phyloP scores from a whole-genome alignment of 2,797 vertebrate species.

The Aratinga solstitialis region DNA sequence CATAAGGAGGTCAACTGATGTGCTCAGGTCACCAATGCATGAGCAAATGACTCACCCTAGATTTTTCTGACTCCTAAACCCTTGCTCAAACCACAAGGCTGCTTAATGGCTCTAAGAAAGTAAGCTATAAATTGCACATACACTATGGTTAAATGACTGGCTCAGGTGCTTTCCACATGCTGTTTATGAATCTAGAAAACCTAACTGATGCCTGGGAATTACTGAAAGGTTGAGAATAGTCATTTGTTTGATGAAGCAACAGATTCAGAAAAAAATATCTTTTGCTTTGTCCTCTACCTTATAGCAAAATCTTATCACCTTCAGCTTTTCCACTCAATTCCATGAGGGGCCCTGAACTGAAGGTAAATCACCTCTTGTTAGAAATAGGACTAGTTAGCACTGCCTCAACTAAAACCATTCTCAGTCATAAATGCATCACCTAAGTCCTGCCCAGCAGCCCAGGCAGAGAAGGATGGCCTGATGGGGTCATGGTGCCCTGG shows the following conservation, averaged over 20 bases:
- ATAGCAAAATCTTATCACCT: background rate
- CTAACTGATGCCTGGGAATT: background rate
- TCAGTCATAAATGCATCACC: accelerated
- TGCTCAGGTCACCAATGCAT: background rate
- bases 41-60: conserved; percentile 60
- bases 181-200: background rate
- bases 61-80: conserved; percentile 41
- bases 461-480: background rate
- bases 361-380: background rate
- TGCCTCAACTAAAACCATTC: background rate
- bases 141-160: background rate
- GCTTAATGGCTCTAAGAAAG: conserved; percentile 16
- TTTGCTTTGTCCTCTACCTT: background rate
- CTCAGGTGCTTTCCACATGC: background rate
- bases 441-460: background rate
- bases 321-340: background rate
- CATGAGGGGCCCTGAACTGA: accelerated
- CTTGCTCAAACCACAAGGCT: conserved; percentile 51
- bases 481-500: accelerated
- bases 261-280: background rate
- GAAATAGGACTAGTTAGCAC: background rate
- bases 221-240: background rate
- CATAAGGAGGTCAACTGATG: conserved; percentile 10
- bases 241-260: background rate
- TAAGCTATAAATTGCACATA: conserved; percentile 6